Percentiles rank a stretch among this genome's conserved stretches.
Conservation (phyloP, 2,113 vertebrate genomes). For the Rutilus rutilus region DNA sequence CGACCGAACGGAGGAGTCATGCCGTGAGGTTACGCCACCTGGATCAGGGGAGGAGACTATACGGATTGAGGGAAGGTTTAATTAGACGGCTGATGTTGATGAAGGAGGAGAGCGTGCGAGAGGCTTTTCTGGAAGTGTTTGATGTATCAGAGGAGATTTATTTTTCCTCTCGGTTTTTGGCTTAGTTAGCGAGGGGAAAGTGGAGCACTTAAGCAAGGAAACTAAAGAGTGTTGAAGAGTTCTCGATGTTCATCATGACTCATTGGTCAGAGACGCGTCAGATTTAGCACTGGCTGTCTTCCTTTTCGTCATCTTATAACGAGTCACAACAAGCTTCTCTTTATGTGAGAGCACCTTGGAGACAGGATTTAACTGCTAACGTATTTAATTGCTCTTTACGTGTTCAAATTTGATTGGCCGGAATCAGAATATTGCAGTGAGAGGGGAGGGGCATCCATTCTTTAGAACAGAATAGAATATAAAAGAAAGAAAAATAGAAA, state of each 20-base stretch:
- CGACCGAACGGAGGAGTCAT: conserved; percentile 25
- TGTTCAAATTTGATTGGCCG: neutral
- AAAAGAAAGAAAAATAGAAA: neutral
- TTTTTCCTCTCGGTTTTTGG: conserved; percentile 60
- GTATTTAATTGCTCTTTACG: neutral
- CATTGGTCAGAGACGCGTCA: neutral
- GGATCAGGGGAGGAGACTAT: conserved; percentile 25
- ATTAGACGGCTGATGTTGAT: conserved; percentile 30
- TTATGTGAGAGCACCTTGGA: neutral
- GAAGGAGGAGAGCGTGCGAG: conserved; percentile 19
- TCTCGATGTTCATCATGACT: neutral
- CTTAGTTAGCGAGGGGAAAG: conserved; percentile 53
- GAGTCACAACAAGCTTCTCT: neutral
- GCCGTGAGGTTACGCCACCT: neutral
- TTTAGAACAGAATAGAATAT: neutral
- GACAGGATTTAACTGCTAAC: neutral
- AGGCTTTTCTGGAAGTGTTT: conserved; percentile 20
- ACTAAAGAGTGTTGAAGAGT: conserved; percentile 53
- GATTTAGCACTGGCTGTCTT: neutral
- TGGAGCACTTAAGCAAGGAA: conserved; percentile 59
- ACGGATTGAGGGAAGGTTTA: conserved; percentile 22
- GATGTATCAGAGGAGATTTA: conserved; percentile 59
- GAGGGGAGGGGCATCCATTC: neutral
- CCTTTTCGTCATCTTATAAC: neutral
- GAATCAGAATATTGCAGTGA: neutral